Base-by-base conservation (phyloP, 1,140 invertebrate genomes). In the Pseudomyrmex dendroicus region DNA sequence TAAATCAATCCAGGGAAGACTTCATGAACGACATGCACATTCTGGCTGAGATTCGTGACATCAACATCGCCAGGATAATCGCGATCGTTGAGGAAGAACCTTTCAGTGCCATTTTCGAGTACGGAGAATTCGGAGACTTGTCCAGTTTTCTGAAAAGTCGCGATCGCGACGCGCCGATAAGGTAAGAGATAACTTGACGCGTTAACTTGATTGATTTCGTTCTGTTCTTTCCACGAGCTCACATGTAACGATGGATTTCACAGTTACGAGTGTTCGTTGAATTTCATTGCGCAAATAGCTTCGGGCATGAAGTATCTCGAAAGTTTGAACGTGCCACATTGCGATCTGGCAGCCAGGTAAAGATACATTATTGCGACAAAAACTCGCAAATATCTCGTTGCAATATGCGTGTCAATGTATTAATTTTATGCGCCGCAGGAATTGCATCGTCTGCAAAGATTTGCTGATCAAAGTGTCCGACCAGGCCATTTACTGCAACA, bases 251-350 rank as follows among this genome's bases (percentile, higher is more conserved):
- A 56, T 54, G 13, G 2, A 56, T 50, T 70, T 95, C 95, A 54
- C 94, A 98, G 97, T 93, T 97, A 97, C 92, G 96, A 96, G 72
- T 96, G 96, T 93, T 95, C 97, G 85, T 96, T 98, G 74, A 97
- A 96, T 94, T 96, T 98, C 92, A 96, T 97, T 63, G 96, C 96
- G 59, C 97, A 98, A 95, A 97, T 98, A 85, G 97, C 97, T 54
- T 97, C 97, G 20, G 98, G 97, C 76, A 98, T 98, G 97, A 97
- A 97, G 91, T 97, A 97, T 91, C 95, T 98, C 87, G 97, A 97
- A 92, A 96, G 95, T 73, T 94, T 97, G 90, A 96, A 97, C 84
- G 95, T 97, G 90, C 96, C 97, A 52, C 97, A 98, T 93, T 95
- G 97, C 86, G 97, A 98, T 93, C 95, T 98, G 63, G 96, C 97